phyloP scores from a whole-genome alignment of 2,113 vertebrate genomes.

The Daphoenositta chrysoptera region DNA sequence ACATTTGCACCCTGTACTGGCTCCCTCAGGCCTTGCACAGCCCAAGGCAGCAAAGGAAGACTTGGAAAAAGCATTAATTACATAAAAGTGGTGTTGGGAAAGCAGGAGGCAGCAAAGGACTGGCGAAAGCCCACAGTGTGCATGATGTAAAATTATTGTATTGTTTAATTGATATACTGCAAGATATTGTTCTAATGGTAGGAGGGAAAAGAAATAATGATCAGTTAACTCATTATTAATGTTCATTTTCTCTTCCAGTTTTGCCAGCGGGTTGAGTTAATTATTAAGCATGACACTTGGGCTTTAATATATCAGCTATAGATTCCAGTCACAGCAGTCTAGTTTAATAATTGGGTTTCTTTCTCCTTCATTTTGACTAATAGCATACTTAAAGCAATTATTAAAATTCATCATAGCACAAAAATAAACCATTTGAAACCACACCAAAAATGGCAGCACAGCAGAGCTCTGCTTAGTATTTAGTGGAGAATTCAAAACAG shows the following conservation, averaged over 20 bases:
- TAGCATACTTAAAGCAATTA: conserved; percentile 62
- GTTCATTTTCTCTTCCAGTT: conserved; percentile 51
- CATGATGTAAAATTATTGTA: not conserved
- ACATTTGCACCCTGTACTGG: not conserved
- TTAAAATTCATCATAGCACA: conserved; percentile 44
- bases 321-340: conserved; percentile 65
- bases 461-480: not conserved
- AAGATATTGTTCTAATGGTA: conserved; percentile 15
- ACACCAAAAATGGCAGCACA: conserved; percentile 3
- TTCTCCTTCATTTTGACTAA: conserved; percentile 63
- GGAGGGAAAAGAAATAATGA: conserved; percentile 31
- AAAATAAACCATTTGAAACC: conserved; percentile 22
- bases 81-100: not conserved
- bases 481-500: not conserved
- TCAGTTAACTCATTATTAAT: conserved; percentile 55
- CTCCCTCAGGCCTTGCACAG: not conserved
- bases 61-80: not conserved
- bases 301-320: conserved; percentile 61
- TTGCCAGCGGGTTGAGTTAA: conserved; percentile 40
- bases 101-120: not conserved
- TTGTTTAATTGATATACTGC: conserved; percentile 29
- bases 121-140: not conserved
- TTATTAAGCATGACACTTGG: conserved; percentile 59
- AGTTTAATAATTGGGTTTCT: conserved; percentile 67
- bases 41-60: not conserved